Conservation (phyloP, 2,797 vertebrate species). For the Babyrousa celebensis region DNA sequence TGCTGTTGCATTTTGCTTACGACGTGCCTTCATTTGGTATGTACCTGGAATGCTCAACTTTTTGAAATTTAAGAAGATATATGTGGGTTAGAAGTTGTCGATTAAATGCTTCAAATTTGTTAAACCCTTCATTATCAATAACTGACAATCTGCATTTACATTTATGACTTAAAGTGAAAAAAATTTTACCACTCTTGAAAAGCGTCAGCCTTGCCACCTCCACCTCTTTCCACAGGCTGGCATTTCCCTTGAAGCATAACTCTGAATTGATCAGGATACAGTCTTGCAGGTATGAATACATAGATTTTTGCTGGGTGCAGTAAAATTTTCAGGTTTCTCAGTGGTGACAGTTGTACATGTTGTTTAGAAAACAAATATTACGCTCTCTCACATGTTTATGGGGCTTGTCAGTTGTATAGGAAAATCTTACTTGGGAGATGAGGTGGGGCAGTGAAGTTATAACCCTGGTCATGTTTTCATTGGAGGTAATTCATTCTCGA, state of each 20-base stretch:
- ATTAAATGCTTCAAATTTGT: conserved; percentile 53
- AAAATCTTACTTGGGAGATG: conserved; percentile 57
- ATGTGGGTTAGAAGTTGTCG: conserved; percentile 50
- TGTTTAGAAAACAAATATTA: conserved; percentile 62
- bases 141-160: conserved; percentile 40
- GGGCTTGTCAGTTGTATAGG: background rate
- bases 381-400: background rate
- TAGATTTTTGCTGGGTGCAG: conserved; percentile 24
- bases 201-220: conserved; percentile 52
- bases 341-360: conserved; percentile 16
- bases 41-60: conserved; percentile 47
- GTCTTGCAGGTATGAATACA: conserved; percentile 24
- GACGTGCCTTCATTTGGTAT: conserved; percentile 53
- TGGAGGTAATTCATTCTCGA: conserved; percentile 66
- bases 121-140: conserved; percentile 32
- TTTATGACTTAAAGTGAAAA: conserved; percentile 55
- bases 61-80: conserved; percentile 17
- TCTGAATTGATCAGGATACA: conserved; percentile 78
- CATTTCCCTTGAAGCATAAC: conserved; percentile 79
- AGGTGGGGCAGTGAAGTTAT: background rate
- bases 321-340: conserved; percentile 64
- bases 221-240: conserved; percentile 61
- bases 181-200: conserved; percentile 60
- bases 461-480: conserved; percentile 58
- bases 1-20: conserved; percentile 55